Evolutionary conservation across 2,888 invertebrate species (phyloP).

Genomic region (Diarsia dahlii): DNA sequence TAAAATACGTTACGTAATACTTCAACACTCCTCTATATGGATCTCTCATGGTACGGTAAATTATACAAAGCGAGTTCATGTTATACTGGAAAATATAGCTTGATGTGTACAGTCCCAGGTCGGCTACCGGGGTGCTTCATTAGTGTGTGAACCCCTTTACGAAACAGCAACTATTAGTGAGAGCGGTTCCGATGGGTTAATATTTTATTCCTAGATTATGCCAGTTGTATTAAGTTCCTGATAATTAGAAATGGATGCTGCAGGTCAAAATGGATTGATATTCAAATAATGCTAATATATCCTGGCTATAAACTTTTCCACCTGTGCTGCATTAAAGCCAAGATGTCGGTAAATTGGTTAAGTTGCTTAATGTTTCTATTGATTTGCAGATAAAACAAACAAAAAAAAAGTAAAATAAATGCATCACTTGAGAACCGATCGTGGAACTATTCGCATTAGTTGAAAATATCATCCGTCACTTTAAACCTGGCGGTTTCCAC

Average conservation of each 20-base stretch:
- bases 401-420: neutral
- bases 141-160: neutral
- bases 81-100: too few species aligned
- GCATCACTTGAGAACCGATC: neutral
- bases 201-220: slow-evolving; percentile 27
- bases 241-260: slow-evolving; percentile 5
- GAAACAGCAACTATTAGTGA: slow-evolving; percentile 19
- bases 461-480: neutral
- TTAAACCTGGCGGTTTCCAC: neutral
- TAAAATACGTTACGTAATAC: too few species aligned
- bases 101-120: neutral
- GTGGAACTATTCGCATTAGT: neutral
- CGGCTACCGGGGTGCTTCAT: neutral
- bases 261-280: slow-evolving; percentile 9
- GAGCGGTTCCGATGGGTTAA: slow-evolving; percentile 8
- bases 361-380: neutral
- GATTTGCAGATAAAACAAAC: neutral
- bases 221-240: slow-evolving; percentile 39
- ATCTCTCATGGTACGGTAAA: too few species aligned
- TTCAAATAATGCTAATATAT: neutral
- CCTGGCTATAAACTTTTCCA: neutral
- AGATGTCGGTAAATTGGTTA: neutral
- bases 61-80: too few species aligned
- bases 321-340: neutral
- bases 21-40: too few species aligned